Conservation (phyloP, 2,797 vertebrate species). For the Argya squamiceps region DNA sequence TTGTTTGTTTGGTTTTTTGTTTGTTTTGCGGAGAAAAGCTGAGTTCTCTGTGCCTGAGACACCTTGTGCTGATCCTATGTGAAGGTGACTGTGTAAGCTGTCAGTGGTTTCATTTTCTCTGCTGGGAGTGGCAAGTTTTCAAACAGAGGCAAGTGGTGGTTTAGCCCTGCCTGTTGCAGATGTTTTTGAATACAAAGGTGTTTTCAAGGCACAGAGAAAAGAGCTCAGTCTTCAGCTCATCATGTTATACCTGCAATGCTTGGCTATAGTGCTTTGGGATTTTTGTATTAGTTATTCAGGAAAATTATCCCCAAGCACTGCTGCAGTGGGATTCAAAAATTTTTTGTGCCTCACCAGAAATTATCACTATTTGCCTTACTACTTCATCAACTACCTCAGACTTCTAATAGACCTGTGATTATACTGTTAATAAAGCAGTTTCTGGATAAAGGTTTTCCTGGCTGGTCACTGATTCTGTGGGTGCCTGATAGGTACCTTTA, state of each 20-base stretch:
- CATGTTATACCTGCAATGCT: background rate
- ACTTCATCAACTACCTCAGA: background rate
- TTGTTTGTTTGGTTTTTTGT: background rate
- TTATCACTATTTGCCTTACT: background rate
- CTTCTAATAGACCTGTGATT: background rate
- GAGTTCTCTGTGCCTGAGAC: background rate
- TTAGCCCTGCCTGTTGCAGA: constrained; percentile 1
- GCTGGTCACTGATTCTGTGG: background rate
- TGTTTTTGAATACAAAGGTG: background rate
- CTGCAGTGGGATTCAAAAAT: background rate
- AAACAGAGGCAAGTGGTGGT: background rate
- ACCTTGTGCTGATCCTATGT: background rate
- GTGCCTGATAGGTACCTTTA: background rate
- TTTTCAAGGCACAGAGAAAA: background rate
- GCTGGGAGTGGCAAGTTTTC: background rate
- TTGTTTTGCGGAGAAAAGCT: background rate
- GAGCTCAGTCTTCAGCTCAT: background rate
- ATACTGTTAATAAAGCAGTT: background rate
- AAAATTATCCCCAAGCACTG: background rate
- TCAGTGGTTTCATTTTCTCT: background rate
- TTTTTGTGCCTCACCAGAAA: background rate
- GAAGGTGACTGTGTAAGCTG: background rate
- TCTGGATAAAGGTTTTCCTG: background rate
- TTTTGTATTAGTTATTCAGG: background rate
- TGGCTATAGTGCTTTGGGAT: background rate